Base-by-base conservation (phyloP, 1,140 invertebrate genomes). In the Goniozus legneri region DNA sequence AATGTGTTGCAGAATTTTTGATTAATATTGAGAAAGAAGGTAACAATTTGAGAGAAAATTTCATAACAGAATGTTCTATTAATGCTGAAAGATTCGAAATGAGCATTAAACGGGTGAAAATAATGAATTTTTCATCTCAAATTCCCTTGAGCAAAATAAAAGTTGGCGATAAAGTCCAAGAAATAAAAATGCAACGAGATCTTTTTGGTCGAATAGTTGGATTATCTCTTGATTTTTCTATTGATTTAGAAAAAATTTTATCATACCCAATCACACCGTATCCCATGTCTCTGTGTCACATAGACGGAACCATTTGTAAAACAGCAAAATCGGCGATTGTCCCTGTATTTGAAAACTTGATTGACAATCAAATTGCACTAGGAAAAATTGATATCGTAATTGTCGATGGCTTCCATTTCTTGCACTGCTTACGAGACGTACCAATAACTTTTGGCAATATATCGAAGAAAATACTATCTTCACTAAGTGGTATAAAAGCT, bases 251-350 rank as follows among this genome's bases (percentile, higher is more conserved):
- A 27, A 42, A 35, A n/a, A 51, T 50, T 37, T 10, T 33, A 15
- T 47, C 1, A 47, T 43, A 31, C 42, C 34, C 35, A 19, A 35
- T 2, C n/a, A 51, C 8, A 47, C 43, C 20, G 16, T 39, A 30
- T 43, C 38, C 10, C 45, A 33, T 20, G 13, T 38, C 15, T 13
- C 39, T 42, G 10, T 31, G 66, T 48, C 58, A 56, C 50, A 46
- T 47, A 27, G 62, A 60, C 43, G 52, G 52, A 15, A 44, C 51
- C 6, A 39, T 56, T 32, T 24, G n/a, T 47, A 14, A 50, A 33
- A 51, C 47, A 30, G 55, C 54, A 48, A 43, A 61, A 56, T 31
- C 13, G n/a, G n/a, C n/a, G n/a, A n/a, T n/a, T n/a, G n/a, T n/a
- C 43, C 32, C 31, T 22, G 41, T 30, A 16, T 47, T 2, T 34